Percentiles rank a stretch among this genome's conserved stretches.
phyloP scores from a whole-genome alignment of 2,113 vertebrate genomes.

The Australoheros scitulus region DNA sequence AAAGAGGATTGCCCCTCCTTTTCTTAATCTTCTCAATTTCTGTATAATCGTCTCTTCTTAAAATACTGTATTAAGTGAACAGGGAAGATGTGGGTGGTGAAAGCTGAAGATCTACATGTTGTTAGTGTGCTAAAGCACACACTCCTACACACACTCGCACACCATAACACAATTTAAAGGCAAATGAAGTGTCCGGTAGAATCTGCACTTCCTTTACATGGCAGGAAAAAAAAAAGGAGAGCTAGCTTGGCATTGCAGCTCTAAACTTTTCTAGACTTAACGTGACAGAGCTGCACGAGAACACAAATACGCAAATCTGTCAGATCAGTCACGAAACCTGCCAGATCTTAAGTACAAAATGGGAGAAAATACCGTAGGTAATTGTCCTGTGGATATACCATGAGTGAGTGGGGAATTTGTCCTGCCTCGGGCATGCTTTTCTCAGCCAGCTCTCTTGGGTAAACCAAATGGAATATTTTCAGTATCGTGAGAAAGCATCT shows the following conservation, averaged over 20 bases:
- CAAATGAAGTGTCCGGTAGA: background rate
- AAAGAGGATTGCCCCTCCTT: conserved; percentile 22
- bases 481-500: background rate
- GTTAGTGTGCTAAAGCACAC: background rate
- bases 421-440: background rate
- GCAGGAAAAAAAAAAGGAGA: background rate
- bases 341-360: background rate
- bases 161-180: background rate
- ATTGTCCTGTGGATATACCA: background rate
- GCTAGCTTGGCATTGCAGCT: too few species aligned
- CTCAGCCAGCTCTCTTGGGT: background rate
- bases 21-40: conserved; percentile 36
- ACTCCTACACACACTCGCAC: background rate
- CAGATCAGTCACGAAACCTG: background rate
- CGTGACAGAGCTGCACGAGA: background rate
- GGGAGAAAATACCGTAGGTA: background rate
- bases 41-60: conserved; percentile 37
- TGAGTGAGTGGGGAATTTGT: background rate
- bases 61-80: conserved; percentile 22
- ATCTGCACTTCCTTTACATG: background rate
- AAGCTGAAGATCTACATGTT: conserved; percentile 2
- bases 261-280: background rate
- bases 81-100: conserved; percentile 11
- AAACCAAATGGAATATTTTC: background rate
- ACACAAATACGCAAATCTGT: background rate